Conservation (phyloP, 2,797 vertebrate genomes). For the Chiroxiphia lanceolata region DNA sequence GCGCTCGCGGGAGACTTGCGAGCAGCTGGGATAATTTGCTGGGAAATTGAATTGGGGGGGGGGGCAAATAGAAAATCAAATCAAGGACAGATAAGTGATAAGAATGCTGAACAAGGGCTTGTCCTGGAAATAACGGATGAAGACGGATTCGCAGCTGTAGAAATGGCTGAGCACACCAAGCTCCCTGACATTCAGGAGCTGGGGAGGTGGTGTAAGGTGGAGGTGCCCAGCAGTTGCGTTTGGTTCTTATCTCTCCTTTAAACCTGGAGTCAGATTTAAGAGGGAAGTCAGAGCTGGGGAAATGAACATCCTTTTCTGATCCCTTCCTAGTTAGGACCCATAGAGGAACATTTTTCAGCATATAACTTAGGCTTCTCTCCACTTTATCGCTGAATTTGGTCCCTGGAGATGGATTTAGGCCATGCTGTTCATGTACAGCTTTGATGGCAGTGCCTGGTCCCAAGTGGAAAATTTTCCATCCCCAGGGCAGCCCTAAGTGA, state of each 20-base stretch:
- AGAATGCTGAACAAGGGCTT: slow-evolving; percentile 22
- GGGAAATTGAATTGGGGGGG: slow-evolving; percentile 18
- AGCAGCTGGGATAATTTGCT: not conserved
- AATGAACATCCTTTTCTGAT: accelerated
- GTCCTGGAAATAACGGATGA: not conserved
- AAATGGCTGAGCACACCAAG: not conserved
- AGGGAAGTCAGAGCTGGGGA: not conserved
- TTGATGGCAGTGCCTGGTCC: not conserved
- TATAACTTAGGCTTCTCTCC: accelerated
- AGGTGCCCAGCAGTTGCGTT: not conserved
- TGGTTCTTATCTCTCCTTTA: not conserved
- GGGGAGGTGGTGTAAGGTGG: not conserved
- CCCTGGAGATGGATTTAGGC: not conserved
- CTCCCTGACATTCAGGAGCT: not conserved
- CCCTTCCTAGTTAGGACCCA: not conserved
- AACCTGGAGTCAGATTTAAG: too few relatives aligned
- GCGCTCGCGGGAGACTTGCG: not conserved
- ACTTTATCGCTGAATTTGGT: not conserved
- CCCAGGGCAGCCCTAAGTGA: too few relatives aligned
- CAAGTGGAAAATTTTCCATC: not conserved
- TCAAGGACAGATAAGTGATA: not conserved
- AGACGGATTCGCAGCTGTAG: not conserved
- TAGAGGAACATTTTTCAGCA: accelerated
- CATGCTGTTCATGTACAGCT: accelerated
- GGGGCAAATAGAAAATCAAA: slow-evolving; percentile 34